A percentile compares a stretch with the other conserved stretches of the same genome.
phyloP scores from a whole-genome alignment of 2,113 vertebrate genomes.

The Hemicordylus capensis region DNA sequence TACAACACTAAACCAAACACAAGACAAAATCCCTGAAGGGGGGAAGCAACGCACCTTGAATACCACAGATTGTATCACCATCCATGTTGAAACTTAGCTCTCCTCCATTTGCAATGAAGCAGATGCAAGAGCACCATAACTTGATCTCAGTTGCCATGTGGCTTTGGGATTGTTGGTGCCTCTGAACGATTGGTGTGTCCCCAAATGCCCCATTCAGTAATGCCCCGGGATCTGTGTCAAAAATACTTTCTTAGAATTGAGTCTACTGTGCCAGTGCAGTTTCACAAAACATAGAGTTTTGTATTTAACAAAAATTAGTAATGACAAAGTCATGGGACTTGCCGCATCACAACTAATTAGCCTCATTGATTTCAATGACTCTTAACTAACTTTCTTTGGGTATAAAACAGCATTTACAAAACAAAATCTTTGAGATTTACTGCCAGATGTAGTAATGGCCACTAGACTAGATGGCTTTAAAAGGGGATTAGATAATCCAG shows the following conservation, averaged over 20 bases:
- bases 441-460: too few species aligned
- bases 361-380: too few species aligned
- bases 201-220: background rate
- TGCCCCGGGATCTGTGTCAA: background rate
- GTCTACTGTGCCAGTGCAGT: background rate
- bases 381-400: too few species aligned
- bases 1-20: background rate
- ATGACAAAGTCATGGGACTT: too few species aligned
- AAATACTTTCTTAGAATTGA: background rate
- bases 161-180: background rate
- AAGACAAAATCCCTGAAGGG: background rate
- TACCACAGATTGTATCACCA: background rate
- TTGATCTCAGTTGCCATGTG: background rate
- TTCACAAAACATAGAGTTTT: too few species aligned
- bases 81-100: background rate
- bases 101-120: background rate
- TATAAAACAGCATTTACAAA: too few species aligned
- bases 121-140: background rate
- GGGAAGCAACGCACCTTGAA: background rate
- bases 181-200: background rate
- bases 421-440: too few species aligned
- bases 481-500: too few species aligned
- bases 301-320: too few species aligned
- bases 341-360: too few species aligned
- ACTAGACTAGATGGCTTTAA: too few species aligned